Percentiles rank a stretch among this genome's conserved stretches.
phyloP scores from a whole-genome alignment of 2,888 invertebrate species.

The Pollenia angustigena region DNA sequence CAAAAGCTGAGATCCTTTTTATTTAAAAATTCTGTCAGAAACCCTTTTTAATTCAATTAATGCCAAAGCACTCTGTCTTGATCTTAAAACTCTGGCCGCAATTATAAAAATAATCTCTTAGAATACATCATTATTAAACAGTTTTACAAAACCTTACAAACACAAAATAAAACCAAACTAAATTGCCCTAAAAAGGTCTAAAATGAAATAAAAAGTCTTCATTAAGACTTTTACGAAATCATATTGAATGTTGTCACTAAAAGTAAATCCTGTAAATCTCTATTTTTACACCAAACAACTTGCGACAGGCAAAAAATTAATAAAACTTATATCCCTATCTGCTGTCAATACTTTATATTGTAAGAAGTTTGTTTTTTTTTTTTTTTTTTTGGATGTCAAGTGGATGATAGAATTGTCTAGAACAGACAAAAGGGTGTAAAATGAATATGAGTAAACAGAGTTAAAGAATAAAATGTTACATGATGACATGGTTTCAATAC shows the following conservation, averaged over 20 bases:
- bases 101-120: conserved; percentile 39
- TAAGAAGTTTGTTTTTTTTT: too few relatives aligned
- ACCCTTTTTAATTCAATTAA: conserved; percentile 10
- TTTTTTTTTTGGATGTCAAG: neutral
- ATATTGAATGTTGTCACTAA: conserved; percentile 48
- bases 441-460: neutral
- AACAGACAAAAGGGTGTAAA: conserved; percentile 24
- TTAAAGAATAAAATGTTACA: conserved; percentile 18
- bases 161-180: neutral
- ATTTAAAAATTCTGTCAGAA: too few relatives aligned
- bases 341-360: conserved; percentile 12
- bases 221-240: conserved; percentile 10
- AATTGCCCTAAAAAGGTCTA: conserved; percentile 15
- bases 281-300: conserved; percentile 13
- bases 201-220: conserved; percentile 13
- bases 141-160: neutral
- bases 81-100: conserved; percentile 10
- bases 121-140: conserved; percentile 33
- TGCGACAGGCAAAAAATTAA: neutral
- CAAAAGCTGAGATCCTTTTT: too few relatives aligned
- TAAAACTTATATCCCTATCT: conserved; percentile 3
- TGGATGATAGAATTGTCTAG: conserved; percentile 22
- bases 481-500: conserved; percentile 66
- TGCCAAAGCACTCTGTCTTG: conserved; percentile 7
- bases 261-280: conserved; percentile 38